Evolutionary conservation across 2,888 invertebrate species (phyloP), one percentile per base, ranked within the genome.

Genomic region (Sphaerophoria taeniata): DNA sequence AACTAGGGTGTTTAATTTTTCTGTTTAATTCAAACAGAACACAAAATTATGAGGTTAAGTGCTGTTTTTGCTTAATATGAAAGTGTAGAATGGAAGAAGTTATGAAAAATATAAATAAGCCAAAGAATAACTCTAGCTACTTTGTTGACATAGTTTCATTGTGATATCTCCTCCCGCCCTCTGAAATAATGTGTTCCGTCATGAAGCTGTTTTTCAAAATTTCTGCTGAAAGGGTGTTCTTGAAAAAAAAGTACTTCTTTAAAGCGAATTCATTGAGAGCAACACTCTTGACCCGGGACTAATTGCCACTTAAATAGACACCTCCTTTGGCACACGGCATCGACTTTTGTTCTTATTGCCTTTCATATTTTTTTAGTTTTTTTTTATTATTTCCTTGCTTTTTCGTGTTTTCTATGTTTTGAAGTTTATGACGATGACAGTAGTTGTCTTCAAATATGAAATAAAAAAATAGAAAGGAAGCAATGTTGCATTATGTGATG

Each of bases 231-330:
- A 24, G 6, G 61, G 72, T 49, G 16, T 53, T 39, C 36, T 24
- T 24, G 2, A 24, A 24, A 24, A 24, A 24, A 56, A 78, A 69
- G 63, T 16, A 51, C 16, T 12, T 60, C 12, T 36, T 36, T 73
- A 56, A 51, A 51, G 63, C 16, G 39, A 74, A 51, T 69, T 53
- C 74, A 83, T 83, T 83, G 74, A 71, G 79, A 67, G 24, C 60
- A 71, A 71, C 47, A 65, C 33, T 49, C 72, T 70, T 71, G 74
- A 70, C 63, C 77, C 67, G 74, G 63, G 49, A 83, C 74, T 85
- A 85, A 85, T 85, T 85, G 81, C 85, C 81, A 85, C 85, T 85
- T 85, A 81, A 76, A 70, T 77, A 81, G 76, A 81, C 85, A 85
- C 85, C 81, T 85, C 53, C 70, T 80, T 81, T 85, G 85, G 80